These are phyloP conservation scores for Trachurus trachurus DNA, from an alignment of 2,797 vertebrate species.

Conservation along the genomic window DNA sequence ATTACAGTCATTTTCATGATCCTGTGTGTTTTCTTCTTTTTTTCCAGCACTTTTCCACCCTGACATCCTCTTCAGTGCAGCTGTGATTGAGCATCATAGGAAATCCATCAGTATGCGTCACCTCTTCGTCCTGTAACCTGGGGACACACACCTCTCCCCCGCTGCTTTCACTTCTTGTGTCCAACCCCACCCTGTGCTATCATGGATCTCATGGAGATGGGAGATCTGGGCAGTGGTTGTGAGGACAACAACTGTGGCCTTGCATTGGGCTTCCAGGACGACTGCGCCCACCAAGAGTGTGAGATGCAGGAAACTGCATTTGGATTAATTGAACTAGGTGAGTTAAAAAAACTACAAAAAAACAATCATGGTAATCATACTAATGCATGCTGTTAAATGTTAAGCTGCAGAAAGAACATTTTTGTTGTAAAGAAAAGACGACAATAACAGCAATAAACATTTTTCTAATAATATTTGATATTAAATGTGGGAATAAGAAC, in stretches of 20 bases:
- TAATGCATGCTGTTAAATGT: background rate
- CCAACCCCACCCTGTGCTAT: background rate
- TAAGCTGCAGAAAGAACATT: background rate
- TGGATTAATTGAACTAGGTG: conserved; percentile 74
- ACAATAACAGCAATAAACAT: background rate
- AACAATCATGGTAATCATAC: too few species aligned
- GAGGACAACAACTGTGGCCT: conserved; percentile 65
- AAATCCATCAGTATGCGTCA: conserved; percentile 78
- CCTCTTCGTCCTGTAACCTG: conserved; percentile 53
- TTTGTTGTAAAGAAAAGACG: background rate
- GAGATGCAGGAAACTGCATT: conserved; percentile 68
- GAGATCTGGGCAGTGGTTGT: conserved; percentile 56
- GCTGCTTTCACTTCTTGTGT: conserved; percentile 12
- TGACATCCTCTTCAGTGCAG: conserved; percentile 2
- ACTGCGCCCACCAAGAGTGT: conserved; percentile 64
- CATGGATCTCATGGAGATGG: conserved; percentile 59
- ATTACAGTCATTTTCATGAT: background rate
- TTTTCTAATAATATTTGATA: background rate
- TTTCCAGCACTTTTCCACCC: background rate
- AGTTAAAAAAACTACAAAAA: conserved; percentile 16
- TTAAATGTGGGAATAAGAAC: background rate
- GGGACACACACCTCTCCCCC: conserved; percentile 32
- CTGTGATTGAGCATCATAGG: conserved; percentile 56
- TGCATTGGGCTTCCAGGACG: conserved; percentile 29
- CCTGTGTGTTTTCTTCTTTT: background rate